phyloP scores from a whole-genome alignment of 1,140 invertebrate species.

The Plectrocnemia conspersa region DNA sequence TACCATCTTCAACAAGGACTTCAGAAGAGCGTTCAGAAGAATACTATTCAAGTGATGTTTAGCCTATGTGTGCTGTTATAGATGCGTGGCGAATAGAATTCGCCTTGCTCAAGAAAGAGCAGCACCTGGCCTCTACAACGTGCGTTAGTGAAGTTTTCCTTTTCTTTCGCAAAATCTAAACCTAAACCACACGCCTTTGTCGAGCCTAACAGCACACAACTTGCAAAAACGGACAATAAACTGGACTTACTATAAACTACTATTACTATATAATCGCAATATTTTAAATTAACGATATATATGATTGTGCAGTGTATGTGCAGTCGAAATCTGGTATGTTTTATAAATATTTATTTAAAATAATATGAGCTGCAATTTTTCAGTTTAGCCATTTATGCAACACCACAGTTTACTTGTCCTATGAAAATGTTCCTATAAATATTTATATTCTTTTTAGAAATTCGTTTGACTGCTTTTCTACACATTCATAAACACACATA shows the following conservation, averaged over 20 bases:
- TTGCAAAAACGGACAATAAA: constrained; percentile 10
- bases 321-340: too few relatives aligned
- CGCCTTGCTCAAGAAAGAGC: constrained; percentile 55
- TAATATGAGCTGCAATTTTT: too few relatives aligned
- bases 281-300: constrained; percentile 1
- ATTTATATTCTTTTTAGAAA: too few relatives aligned
- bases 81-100: constrained; percentile 57
- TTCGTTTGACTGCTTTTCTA: too few relatives aligned
- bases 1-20: constrained; percentile 99
- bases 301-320: too few relatives aligned
- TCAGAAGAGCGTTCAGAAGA: constrained; percentile 89
- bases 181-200: background rate
- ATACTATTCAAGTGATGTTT: constrained; percentile 92
- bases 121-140: constrained; percentile 55
- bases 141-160: constrained; percentile 38
- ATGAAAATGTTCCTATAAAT: too few relatives aligned
- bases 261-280: constrained; percentile 6
- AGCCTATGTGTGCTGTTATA: constrained; percentile 69
- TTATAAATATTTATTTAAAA: too few relatives aligned
- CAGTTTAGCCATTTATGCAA: too few relatives aligned
- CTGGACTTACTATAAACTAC: background rate
- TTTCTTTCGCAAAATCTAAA: background rate
- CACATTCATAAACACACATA: too few relatives aligned
- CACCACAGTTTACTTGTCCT: too few relatives aligned
- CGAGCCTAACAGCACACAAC: background rate